These are phyloP conservation scores for Ichneumoninae sp. DNA, from an alignment of 2,888 invertebrate genomes.

Conservation along the genomic window DNA sequence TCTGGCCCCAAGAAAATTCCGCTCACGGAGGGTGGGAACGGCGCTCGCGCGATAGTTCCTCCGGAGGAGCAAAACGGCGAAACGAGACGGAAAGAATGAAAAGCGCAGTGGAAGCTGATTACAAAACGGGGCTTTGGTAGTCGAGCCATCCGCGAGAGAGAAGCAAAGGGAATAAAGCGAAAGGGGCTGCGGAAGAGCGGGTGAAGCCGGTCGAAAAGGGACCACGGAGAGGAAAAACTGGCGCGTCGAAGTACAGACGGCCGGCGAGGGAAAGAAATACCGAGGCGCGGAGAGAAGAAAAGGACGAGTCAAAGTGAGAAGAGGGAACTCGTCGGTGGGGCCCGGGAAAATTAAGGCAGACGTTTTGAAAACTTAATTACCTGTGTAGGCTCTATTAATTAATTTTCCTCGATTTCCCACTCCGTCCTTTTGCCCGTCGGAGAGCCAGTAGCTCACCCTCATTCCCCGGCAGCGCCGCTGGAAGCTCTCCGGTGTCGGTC, in stretches of 20 bases:
- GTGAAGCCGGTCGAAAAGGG: not conserved
- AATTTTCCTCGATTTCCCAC: slow-evolving; percentile 83
- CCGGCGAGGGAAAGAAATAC: slow-evolving; percentile 58
- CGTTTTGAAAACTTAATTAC: slow-evolving; percentile 83
- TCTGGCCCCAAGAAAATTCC: slow-evolving; percentile 54
- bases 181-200: slow-evolving; percentile 1
- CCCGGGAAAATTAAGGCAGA: slow-evolving; percentile 74
- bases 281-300: slow-evolving; percentile 29
- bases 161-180: slow-evolving; percentile 15
- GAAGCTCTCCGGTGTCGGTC: slow-evolving; percentile 51
- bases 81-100: slow-evolving; percentile 51
- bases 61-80: slow-evolving; percentile 26
- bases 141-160: slow-evolving; percentile 41
- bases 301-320: slow-evolving; percentile 64
- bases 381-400: slow-evolving; percentile 84
- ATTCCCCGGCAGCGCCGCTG: not conserved
- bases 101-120: slow-evolving; percentile 37
- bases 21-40: slow-evolving; percentile 25
- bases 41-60: not conserved
- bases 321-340: slow-evolving; percentile 69
- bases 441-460: slow-evolving; percentile 60
- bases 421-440: slow-evolving; percentile 68
- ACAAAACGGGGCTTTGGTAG: slow-evolving; percentile 47
- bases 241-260: slow-evolving; percentile 60
- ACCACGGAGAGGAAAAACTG: slow-evolving; percentile 43